These are phyloP conservation scores for Cisticola juncidis DNA, from an alignment of 2,113 vertebrate genomes.

Conservation along the genomic window DNA sequence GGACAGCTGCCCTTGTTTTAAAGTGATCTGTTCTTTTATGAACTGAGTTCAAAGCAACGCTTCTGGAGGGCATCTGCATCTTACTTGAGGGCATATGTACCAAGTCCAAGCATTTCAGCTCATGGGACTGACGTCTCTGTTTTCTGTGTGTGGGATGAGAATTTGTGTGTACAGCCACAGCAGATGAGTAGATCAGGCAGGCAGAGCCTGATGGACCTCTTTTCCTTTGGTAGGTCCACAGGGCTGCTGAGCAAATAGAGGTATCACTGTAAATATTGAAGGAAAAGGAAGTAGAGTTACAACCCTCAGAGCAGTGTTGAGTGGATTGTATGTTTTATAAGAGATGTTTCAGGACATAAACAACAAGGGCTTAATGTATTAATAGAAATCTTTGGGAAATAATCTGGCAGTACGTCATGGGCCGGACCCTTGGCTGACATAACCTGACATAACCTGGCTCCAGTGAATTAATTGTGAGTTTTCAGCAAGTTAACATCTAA, in stretches of 20 bases:
- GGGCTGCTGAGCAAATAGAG: not conserved
- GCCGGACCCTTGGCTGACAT: not conserved
- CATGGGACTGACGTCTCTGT: not conserved
- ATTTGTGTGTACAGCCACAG: not conserved
- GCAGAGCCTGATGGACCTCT: not conserved
- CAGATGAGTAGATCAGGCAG: not conserved
- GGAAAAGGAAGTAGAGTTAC: not conserved
- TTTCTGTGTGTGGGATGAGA: not conserved
- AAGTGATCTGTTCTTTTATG: not conserved
- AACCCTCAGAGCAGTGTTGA: not conserved
- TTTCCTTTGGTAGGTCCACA: not conserved
- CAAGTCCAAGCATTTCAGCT: not conserved
- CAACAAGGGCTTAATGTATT: not conserved
- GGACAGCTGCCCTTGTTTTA: not conserved
- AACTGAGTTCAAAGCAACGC: not conserved
- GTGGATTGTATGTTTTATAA: not conserved
- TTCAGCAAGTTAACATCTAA: not conserved
- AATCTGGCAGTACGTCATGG: not conserved
- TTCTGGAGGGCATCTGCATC: not conserved
- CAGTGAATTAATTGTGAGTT: not conserved
- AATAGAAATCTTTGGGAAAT: not conserved
- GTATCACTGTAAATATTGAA: not conserved
- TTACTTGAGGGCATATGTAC: not conserved
- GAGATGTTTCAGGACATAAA: constrained; percentile 4
- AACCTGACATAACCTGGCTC: not conserved